phyloP scores from a whole-genome alignment of 2,888 invertebrate species.

The Megamerina dolium region DNA sequence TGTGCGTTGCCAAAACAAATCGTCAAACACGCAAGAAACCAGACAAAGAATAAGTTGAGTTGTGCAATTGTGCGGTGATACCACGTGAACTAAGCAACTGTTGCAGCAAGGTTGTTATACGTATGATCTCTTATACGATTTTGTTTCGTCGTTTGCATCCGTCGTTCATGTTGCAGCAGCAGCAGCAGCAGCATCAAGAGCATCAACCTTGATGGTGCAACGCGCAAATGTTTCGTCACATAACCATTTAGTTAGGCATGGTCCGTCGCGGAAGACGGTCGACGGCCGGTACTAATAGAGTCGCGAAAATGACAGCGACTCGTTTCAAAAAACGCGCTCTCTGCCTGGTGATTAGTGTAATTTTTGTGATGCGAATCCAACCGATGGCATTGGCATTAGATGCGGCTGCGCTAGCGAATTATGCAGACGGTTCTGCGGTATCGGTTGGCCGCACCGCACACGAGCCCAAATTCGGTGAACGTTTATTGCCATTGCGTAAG shows the following conservation, averaged over 20 bases:
- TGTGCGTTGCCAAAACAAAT: neutral
- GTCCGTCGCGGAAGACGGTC: conserved; percentile 43
- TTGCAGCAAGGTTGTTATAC: no score
- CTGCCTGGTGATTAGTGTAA: conserved; percentile 12
- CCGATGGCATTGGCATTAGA: conserved; percentile 20
- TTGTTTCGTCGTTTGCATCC: conserved; percentile 1
- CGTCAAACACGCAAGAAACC: no score
- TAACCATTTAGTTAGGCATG: conserved; percentile 40
- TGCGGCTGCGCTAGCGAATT: conserved; percentile 11
- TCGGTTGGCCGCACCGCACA: conserved; percentile 24
- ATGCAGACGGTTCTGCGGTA: conserved; percentile 15
- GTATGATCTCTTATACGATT: neutral
- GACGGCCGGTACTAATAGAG: conserved; percentile 21
- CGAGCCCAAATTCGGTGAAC: conserved; percentile 42
- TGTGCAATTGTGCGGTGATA: no score
- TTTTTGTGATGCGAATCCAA: conserved; percentile 14
- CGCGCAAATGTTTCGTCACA: conserved; percentile 15
- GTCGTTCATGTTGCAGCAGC: conserved; percentile 8
- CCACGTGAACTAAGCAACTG: no score
- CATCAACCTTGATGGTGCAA: conserved; percentile 16
- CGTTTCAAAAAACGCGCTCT: conserved; percentile 13
- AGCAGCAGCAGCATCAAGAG: conserved; percentile 8
- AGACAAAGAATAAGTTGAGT: no score
- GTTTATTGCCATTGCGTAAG: conserved; percentile 37
- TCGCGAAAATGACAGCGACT: conserved; percentile 11